Evolutionary conservation across 2,888 invertebrate genomes (phyloP).

Genomic region (Salpingus planirostris): DNA sequence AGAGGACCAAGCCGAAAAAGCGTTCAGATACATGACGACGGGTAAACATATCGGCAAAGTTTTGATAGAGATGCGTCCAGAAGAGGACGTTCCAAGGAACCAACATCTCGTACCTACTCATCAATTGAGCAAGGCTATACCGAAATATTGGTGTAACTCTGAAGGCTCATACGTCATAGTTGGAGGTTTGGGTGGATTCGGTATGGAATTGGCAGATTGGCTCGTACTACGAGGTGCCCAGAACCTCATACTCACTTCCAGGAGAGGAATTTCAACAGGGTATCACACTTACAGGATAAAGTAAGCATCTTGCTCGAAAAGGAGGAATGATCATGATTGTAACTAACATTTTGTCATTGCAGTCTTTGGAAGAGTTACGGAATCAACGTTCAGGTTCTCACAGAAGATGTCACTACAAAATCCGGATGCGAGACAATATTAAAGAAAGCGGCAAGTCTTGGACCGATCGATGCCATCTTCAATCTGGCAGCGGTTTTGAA

Average conservation of each 20-base stretch:
- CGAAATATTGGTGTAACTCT: constrained; percentile 4
- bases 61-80: constrained; percentile 2
- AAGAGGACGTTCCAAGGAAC: constrained; percentile 35
- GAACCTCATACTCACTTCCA: constrained; percentile 49
- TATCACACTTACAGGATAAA: constrained; percentile 41
- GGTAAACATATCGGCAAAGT: constrained; percentile 55
- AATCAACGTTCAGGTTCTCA: constrained; percentile 55
- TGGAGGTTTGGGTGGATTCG: constrained; percentile 56
- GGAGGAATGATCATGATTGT: no score
- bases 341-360: no score
- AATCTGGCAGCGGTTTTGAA: constrained; percentile 42
- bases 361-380: constrained; percentile 43
- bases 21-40: constrained; percentile 43
- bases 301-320: no score
- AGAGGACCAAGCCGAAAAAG: constrained; percentile 58
- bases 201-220: constrained; percentile 38
- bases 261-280: constrained; percentile 49
- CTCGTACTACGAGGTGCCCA: constrained; percentile 51
- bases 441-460: constrained; percentile 50
- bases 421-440: constrained; percentile 61
- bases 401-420: constrained; percentile 56
- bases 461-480: constrained; percentile 60
- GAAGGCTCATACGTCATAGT: constrained; percentile 37
- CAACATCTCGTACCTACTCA: not conserved
- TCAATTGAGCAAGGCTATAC: constrained; percentile 39